Base-by-base conservation (phyloP, 2,888 invertebrate species). In the Gandaritis pyraliata region DNA sequence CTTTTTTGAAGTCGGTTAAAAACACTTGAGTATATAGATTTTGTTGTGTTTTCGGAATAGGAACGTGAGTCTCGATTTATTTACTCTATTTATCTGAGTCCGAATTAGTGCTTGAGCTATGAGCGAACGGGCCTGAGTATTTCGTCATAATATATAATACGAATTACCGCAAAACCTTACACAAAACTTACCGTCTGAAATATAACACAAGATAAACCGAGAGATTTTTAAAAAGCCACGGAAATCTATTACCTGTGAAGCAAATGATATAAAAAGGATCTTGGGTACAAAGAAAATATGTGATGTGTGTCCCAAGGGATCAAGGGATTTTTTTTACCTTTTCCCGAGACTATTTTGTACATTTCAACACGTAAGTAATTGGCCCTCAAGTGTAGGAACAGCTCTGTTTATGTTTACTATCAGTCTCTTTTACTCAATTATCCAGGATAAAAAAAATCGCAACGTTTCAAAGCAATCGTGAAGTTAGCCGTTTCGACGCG, bases 241-340 rank as follows among this genome's bases (percentile, higher is more conserved):
- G 55, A 62, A 65, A 46, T 58, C 48, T 63, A 65, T 61, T 65
- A 72, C 70, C 72, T 70, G 66, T 66, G 60, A 64, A 64, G 64
- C 36, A 73, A 74, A 71, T 72, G 70, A 73, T 74, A 79, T 76
- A 73, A 77, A 77, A 77, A 73, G 73, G 72, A 71, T 74, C 65
- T 71, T 75, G 71, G 72, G 71, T 61, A 78, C 74, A 82, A 78
- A 77, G 79, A 76, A 80, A 80, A 80, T 77, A 78, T 78, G 74
- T 70, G 75, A 76, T 73, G 74, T 64, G 51, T 63, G 72, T 72
- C 77, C 73, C 64, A 71, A 75, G 73, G 75, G 78, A 81, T 77
- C 77, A 76, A 73, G 73, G 72, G 75, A 77, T 76, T 73, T 75
- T 43, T 23, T 75, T 66, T 63, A 67, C 67, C 72, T 70, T 77